Percentiles rank a stretch among this genome's conserved stretches.
Evolutionary conservation across 2,888 invertebrate species (phyloP).

Genomic region (Ecdyonurus torrentis): DNA sequence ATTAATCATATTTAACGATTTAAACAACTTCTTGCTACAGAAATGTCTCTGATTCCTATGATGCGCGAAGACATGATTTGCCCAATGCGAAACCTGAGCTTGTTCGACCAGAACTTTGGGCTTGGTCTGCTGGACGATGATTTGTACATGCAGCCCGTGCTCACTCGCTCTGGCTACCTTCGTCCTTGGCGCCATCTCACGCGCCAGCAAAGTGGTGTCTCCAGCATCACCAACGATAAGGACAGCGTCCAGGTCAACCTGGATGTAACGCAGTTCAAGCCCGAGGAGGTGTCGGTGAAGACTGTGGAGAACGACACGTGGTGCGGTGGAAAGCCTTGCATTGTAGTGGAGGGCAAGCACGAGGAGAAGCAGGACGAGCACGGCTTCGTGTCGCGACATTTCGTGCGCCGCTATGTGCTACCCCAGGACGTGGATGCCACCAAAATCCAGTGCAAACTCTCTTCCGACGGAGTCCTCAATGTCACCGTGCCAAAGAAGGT

Average conservation of each 20-base stretch:
- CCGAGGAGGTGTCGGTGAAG: no score
- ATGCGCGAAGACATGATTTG: no score
- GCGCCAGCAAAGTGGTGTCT: background rate
- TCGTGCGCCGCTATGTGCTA: constrained; percentile 21
- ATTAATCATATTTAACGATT: no score
- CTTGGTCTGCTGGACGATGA: no score
- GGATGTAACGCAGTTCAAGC: constrained; percentile 22
- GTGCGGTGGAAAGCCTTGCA: constrained; percentile 17
- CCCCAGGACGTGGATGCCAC: constrained; percentile 22
- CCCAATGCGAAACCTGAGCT: no score
- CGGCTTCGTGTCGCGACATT: constrained; percentile 22
- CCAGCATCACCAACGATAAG: background rate
- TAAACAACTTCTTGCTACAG: no score
- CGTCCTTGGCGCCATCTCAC: no score
- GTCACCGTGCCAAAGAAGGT: no score
- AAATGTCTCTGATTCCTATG: constrained; percentile 8
- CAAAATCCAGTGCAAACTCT: constrained; percentile 13
- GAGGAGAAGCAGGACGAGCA: constrained; percentile 23
- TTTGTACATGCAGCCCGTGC: background rate
- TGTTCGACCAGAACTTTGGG: constrained; percentile 14
- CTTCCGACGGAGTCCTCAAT: no score
- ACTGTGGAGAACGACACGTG: constrained; percentile 23
- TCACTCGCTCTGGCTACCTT: background rate
- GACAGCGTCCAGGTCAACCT: constrained; percentile 16
- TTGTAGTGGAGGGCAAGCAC: constrained; percentile 23